Conservation (phyloP, 2,888 invertebrate species). For the Vesta saturnalis region DNA sequence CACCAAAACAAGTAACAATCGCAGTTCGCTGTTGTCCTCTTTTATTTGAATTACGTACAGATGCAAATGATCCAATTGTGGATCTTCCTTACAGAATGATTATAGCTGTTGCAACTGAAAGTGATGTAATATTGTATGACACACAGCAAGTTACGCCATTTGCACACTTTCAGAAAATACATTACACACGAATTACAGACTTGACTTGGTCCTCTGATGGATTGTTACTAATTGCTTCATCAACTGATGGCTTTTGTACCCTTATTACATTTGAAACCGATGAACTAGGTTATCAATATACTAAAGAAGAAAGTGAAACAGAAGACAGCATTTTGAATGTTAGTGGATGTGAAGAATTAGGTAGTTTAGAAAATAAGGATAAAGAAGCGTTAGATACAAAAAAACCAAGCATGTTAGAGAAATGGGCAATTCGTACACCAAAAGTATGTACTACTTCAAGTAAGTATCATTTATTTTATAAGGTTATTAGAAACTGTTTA, state of each 20-base stretch:
- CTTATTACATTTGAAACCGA: constrained; percentile 78
- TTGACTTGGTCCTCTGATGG: constrained; percentile 90
- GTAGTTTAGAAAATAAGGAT: constrained; percentile 36
- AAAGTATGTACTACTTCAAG: constrained; percentile 7
- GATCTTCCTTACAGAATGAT: constrained; percentile 82
- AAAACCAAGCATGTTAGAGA: constrained; percentile 54
- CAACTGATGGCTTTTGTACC: constrained; percentile 91
- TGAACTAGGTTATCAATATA: constrained; percentile 75
- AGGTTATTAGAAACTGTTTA: too few species aligned
- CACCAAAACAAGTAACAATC: constrained; percentile 82
- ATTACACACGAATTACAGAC: constrained; percentile 90
- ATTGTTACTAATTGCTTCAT: constrained; percentile 77
- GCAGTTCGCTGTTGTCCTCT: constrained; percentile 85
- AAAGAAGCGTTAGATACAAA: constrained; percentile 48
- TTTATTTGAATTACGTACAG: constrained; percentile 70
- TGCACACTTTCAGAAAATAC: constrained; percentile 83
- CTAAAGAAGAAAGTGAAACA: constrained; percentile 59
- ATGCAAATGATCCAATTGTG: constrained; percentile 66
- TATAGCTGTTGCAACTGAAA: constrained; percentile 91
- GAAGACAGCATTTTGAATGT: constrained; percentile 51
- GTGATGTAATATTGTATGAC: constrained; percentile 86
- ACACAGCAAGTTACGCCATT: constrained; percentile 86
- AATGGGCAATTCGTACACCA: constrained; percentile 53
- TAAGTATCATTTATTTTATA: too few species aligned
- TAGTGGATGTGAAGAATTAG: constrained; percentile 50